Evolutionary conservation across 2,113 vertebrate species (phyloP).

Genomic region (Callopanchax toddi): DNA sequence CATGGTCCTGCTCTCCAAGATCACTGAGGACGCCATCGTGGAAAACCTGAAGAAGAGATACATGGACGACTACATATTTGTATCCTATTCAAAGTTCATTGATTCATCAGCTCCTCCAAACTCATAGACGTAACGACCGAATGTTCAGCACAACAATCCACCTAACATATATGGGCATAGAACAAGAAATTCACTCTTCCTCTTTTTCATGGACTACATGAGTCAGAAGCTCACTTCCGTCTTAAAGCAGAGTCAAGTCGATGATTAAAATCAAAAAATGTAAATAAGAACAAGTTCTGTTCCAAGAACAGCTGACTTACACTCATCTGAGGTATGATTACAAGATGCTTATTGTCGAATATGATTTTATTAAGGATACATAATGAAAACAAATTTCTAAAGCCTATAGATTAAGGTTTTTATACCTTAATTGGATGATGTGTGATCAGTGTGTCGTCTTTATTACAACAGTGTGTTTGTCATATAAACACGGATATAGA

Average conservation of each 20-base stretch:
- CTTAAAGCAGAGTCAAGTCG: slow-evolving; percentile 38
- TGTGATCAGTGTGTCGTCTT: no score
- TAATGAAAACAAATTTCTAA: no score
- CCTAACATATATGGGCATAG: slow-evolving; percentile 44
- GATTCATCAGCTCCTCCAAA: background rate
- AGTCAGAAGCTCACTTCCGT: slow-evolving; percentile 69
- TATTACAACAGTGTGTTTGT: no score
- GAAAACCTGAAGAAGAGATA: slow-evolving; percentile 97
- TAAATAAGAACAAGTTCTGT: background rate
- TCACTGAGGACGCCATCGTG: slow-evolving; percentile 93
- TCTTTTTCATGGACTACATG: slow-evolving; percentile 64
- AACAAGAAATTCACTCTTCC: slow-evolving; percentile 66
- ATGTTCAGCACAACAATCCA: background rate
- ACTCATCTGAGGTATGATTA: background rate
- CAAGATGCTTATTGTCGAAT: no score
- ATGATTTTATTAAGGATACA: no score
- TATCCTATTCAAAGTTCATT: slow-evolving; percentile 79
- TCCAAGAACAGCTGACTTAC: background rate
- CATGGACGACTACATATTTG: slow-evolving; percentile 97
- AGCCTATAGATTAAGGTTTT: no score
- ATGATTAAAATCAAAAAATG: slow-evolving; percentile 14
- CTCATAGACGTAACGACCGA: background rate
- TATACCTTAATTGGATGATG: no score
- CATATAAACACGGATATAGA: no score
- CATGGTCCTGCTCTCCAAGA: slow-evolving; percentile 97